Evolutionary conservation across 2,888 invertebrate species (phyloP), one percentile per base, ranked within the genome.

Genomic region (Tipula helvola): DNA sequence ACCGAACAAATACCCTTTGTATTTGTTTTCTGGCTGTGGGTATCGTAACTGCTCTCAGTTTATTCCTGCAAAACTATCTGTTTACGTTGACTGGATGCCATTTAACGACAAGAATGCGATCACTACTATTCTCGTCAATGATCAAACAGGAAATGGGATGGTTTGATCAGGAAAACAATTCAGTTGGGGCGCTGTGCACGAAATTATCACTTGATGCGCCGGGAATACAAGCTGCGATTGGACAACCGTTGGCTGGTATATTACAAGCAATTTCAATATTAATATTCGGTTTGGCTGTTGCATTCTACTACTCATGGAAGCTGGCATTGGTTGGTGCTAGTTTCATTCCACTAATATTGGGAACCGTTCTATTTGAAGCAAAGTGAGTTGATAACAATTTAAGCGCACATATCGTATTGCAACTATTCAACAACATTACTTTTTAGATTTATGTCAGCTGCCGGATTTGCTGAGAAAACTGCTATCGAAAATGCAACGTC

Each of bases 61-160:
- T 94, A 28, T 96, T 95, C 90, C 90, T 95, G 86, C 95, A 96
- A 91, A 94, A 95, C 87, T 95, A 93, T 90, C 93, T 95, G 89
- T 97, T 97, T 90, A 95, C 95, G 85, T 91, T 95, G 86, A 95
- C 96, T 2, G 97, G 97, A 2, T 95, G 96, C 84, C 93, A 94
- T 87, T 92, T 97, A 86, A 97, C 97, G 0, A 93, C 94, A 85
- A 92, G 96, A 88, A 92, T 94, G 36, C 39, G 85, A 42, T 85
- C 85, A 16, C 88, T 88, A 88, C 93, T 94, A 0, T 96, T 96
- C 89, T 91, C 91, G 85, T 92, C 95, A 0, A 95, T 96, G 93
- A 89, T 96, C 87, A 92, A 92, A 84, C 96, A 96, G 89, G 96
- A 96, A 89, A 93, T 96, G 88, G 95, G 94, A 5, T 96, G 95